Conservation (phyloP, 2,113 vertebrate species). For the Amblyornis subalaris region DNA sequence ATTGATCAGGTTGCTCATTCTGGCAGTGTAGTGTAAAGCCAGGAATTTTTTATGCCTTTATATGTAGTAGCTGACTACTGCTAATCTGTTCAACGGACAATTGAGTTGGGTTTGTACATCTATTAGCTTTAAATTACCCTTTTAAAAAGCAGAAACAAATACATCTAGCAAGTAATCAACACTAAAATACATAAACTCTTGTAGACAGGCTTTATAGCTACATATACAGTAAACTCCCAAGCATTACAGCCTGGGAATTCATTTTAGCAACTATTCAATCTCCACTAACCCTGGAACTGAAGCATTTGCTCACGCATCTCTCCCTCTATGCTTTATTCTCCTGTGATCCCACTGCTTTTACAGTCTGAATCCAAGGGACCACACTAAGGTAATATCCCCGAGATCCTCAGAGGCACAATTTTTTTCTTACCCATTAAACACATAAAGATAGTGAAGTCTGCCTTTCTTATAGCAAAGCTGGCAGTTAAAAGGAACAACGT, state of each 20-base stretch:
- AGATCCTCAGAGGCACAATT: background rate
- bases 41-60: background rate
- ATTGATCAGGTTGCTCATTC: constrained; percentile 19
- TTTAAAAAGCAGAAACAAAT: background rate
- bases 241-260: background rate
- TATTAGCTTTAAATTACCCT: background rate
- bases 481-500: background rate
- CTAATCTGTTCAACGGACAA: background rate
- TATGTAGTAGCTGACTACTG: background rate
- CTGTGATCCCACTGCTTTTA: background rate
- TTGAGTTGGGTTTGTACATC: background rate
- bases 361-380: background rate
- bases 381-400: background rate
- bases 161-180: background rate
- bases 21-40: background rate
- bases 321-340: background rate
- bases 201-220: background rate
- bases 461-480: background rate
- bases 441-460: background rate
- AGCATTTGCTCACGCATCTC: background rate
- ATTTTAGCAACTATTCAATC: background rate
- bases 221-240: background rate
- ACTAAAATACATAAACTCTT: background rate
- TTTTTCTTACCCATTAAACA: no score
- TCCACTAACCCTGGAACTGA: background rate